Base-by-base conservation (phyloP, 2,888 invertebrate genomes). In the Dromius quadrimaculatus region DNA sequence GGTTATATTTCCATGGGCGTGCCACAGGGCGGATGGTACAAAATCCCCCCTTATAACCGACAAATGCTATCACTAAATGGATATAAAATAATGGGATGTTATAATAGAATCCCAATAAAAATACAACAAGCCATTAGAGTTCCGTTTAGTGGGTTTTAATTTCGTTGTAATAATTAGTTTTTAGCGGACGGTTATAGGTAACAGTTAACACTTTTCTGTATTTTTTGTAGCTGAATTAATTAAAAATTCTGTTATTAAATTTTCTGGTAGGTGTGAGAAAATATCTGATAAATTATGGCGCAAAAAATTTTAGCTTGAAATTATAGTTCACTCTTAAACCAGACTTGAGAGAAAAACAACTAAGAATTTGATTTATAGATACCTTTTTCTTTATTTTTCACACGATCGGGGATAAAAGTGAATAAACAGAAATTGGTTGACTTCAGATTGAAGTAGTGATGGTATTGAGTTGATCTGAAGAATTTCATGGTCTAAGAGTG, bases 81-180 rank as follows among this genome's bases (percentile, higher is more conserved):
- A 45, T 59, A 59, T 50, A 59, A 68, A 68, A 41, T 68, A 66
- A 66, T 66, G 66, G 66, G 19, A 28, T 41, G 54, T 63, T 63
- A 41, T 57, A 66, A 66, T 66, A 66, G 66, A 66, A 66, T 66
- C 28, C 50, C 57, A 57, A 66, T 66, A 66, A 63, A 41, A 63
- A 63, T 28, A 23, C 28, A 9, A 23, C 50, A 28, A 15, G 15
- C 50, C 17, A 54, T 54, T 54, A 54, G 41, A 54, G 2, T 9
- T 28, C 15, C 50, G 50, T 54, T 54, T 63, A 63, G 63, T 63
- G 23, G 63, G 5, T 63, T 63, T 63, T 63, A 63, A 63, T 63
- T 63, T 63, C 9, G 43, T 23, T 32, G 59, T 41, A 9, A 32
- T 63, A 63, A 63, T 63, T 63, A 45, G 45, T 63, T 63, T 43